A percentile compares a stretch with the other conserved stretches of the same genome.
Conservation (phyloP, 2,888 invertebrate genomes). For the Diarsia dahlii region DNA sequence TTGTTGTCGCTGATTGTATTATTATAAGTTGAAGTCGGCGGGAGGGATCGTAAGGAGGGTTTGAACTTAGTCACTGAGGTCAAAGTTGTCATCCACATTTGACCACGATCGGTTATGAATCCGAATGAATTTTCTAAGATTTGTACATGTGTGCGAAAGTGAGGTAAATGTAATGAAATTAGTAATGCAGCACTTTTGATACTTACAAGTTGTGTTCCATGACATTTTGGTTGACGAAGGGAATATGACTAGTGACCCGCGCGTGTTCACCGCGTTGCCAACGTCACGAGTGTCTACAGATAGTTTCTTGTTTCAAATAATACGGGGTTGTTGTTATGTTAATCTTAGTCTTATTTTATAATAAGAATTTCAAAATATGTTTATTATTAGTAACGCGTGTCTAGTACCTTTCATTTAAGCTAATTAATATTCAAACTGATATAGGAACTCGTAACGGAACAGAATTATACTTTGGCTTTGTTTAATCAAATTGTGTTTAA, state of each 20-base stretch:
- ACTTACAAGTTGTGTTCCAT: conserved; percentile 73
- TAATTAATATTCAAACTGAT: conserved; percentile 84
- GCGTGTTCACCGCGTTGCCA: conserved; percentile 28
- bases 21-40: conserved; percentile 46
- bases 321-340: conserved; percentile 88
- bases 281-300: conserved; percentile 63
- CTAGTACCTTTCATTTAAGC: conserved; percentile 85
- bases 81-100: conserved; percentile 66
- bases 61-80: conserved; percentile 45
- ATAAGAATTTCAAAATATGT: conserved; percentile 86
- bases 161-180: conserved; percentile 66
- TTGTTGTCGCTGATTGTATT: conserved; percentile 46
- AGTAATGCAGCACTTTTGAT: conserved; percentile 76
- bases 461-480: conserved; percentile 86
- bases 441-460: conserved; percentile 84
- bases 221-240: conserved; percentile 61
- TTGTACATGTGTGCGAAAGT: conserved; percentile 73
- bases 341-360: conserved; percentile 86
- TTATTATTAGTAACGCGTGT: conserved; percentile 85
- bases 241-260: conserved; percentile 23
- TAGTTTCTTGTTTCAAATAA: conserved; percentile 81
- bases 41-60: conserved; percentile 28
- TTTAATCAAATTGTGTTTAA: conserved; percentile 89
- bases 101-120: conserved; percentile 65
- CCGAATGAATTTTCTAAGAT: conserved; percentile 75